Evolutionary conservation across 2,113 vertebrate genomes (phyloP).

Genomic region (Myrmecobius fasciatus): DNA sequence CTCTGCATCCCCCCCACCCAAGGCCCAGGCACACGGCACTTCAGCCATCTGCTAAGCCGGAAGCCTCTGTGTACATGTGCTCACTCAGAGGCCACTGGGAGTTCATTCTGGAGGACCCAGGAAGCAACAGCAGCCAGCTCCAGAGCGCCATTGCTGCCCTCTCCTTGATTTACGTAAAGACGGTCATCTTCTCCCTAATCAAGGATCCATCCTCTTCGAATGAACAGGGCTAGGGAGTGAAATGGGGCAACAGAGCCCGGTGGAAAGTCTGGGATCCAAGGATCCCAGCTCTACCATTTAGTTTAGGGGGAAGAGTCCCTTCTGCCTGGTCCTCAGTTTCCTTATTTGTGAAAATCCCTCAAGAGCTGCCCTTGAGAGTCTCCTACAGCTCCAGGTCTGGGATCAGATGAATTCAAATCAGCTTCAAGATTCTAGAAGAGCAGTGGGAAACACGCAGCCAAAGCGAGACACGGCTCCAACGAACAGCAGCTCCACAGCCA

Average conservation of each 20-base stretch:
- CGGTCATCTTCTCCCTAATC: neutral
- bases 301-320: too few relatives aligned
- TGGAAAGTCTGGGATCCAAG: neutral
- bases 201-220: neutral
- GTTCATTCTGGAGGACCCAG: neutral
- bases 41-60: neutral
- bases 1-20: conserved; percentile 65
- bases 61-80: conserved; percentile 28
- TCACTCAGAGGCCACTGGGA: neutral
- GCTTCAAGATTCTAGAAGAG: neutral
- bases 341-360: neutral
- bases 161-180: conserved; percentile 31
- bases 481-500: neutral
- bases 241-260: neutral
- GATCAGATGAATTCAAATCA: neutral
- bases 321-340: neutral
- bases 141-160: neutral
- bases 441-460: neutral
- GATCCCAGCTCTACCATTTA: neutral
- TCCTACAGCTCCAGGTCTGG: neutral
- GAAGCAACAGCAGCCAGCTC: neutral
- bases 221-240: neutral
- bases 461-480: neutral
- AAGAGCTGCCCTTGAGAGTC: neutral
- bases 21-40: conserved; percentile 13